Evolutionary conservation across 2,113 vertebrate species (phyloP).

Genomic region (Xenotilapia caudafasciata): DNA sequence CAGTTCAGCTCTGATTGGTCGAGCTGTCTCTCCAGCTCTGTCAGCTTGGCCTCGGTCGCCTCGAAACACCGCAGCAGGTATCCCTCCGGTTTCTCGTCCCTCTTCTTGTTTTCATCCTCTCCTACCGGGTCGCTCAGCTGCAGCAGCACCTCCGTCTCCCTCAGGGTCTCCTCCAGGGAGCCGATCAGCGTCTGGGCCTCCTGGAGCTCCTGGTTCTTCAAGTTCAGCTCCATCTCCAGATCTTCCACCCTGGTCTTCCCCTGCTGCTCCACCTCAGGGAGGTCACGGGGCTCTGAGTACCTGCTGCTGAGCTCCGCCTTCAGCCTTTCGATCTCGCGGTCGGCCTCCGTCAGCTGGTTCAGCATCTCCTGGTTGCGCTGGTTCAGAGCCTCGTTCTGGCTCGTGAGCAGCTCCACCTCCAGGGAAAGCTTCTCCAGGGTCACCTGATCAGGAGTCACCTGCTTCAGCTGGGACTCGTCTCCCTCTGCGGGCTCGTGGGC

Average conservation of each 20-base stretch:
- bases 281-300: neutral
- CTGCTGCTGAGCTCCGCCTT: conserved; percentile 41
- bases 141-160: conserved; percentile 32
- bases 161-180: conserved; percentile 43
- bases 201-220: conserved; percentile 40
- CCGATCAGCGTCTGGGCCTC: conserved; percentile 41
- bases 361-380: conserved; percentile 70
- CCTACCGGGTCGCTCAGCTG: neutral
- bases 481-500: neutral
- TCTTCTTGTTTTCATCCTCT: neutral
- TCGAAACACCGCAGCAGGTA: conserved; percentile 26
- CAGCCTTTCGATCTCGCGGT: conserved; percentile 63
- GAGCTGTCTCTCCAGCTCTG: conserved; percentile 29
- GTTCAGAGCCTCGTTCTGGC: conserved; percentile 57
- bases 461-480: neutral
- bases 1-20: neutral
- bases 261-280: conserved; percentile 37
- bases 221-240: conserved; percentile 42
- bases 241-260: neutral
- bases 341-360: conserved; percentile 67
- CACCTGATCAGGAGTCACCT: neutral
- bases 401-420: conserved; percentile 45
- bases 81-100: neutral
- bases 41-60: conserved; percentile 19
- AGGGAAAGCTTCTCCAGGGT: conserved; percentile 17